Evolutionary conservation across 2,113 vertebrate species (phyloP).

Genomic region (Galemys pyrenaicus): DNA sequence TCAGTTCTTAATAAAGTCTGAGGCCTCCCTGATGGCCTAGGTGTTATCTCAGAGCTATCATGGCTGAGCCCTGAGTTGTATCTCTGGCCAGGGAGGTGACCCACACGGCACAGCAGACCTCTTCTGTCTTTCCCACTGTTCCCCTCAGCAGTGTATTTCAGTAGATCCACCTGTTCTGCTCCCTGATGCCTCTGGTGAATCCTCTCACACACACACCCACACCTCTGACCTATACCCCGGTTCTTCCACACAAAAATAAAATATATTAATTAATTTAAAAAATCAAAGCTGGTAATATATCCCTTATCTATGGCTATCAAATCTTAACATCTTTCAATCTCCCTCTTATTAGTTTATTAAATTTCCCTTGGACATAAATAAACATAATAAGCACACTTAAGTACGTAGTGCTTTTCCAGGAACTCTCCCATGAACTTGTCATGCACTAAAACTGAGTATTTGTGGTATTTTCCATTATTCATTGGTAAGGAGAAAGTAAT

Average conservation of each 20-base stretch:
- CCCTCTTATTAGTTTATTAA: not conserved
- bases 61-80: too few species aligned
- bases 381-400: not conserved
- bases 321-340: slow-evolving; percentile 17
- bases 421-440: not conserved
- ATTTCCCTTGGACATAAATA: slow-evolving; percentile 15
- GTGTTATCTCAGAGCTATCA: too few species aligned
- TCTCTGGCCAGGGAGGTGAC: too few species aligned
- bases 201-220: too few species aligned
- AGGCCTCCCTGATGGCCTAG: too few species aligned
- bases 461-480: not conserved
- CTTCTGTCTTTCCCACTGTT: too few species aligned
- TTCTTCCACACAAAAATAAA: too few species aligned
- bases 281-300: not conserved
- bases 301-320: slow-evolving; percentile 7
- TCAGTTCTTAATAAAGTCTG: not conserved
- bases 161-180: too few species aligned
- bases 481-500: not conserved
- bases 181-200: too few species aligned
- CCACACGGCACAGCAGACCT: too few species aligned
- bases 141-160: too few species aligned
- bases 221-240: too few species aligned
- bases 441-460: not conserved
- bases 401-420: not conserved
- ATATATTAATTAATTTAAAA: not conserved